These are phyloP conservation scores for Oscarella lobularis DNA, from an alignment of 37 sponge, comb jelly and placozoan genomes.

Conservation along the genomic window DNA sequence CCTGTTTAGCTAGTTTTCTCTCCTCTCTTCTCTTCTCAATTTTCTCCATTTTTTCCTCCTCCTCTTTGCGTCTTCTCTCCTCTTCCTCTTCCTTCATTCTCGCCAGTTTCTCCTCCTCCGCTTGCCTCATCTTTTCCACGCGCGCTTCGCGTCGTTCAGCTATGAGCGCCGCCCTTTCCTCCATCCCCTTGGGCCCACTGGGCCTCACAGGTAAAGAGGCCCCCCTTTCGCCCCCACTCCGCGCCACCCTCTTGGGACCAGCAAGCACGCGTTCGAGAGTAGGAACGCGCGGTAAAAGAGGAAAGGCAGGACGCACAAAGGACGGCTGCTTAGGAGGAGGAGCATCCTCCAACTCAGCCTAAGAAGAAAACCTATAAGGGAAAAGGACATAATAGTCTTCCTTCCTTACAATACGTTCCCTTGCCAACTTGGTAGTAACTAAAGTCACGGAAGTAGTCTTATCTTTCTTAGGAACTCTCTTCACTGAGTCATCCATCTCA, in stretches of 20 bases:
- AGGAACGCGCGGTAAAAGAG: not conserved
- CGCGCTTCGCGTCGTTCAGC: not conserved
- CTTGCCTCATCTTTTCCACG: not conserved
- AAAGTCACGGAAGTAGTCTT: too few relatives aligned
- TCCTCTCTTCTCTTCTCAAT: not conserved
- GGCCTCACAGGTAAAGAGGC: constrained; percentile 3
- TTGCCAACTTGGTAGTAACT: too few relatives aligned
- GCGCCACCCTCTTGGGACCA: not conserved
- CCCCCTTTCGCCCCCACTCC: too few relatives aligned
- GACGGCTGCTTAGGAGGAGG: too few relatives aligned
- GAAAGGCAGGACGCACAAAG: too few relatives aligned
- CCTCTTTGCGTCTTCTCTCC: not conserved
- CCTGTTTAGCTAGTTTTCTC: not conserved
- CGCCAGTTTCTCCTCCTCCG: not conserved
- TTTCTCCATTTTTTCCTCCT: not conserved
- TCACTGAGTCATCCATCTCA: too few relatives aligned
- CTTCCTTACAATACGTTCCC: too few relatives aligned
- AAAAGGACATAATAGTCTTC: too few relatives aligned
- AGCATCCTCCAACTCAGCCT: too few relatives aligned
- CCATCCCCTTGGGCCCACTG: not conserved
- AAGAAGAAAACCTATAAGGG: too few relatives aligned
- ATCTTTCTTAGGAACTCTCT: too few relatives aligned
- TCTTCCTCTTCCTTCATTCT: not conserved
- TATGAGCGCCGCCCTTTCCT: not conserved
- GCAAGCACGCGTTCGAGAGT: not conserved